Evolutionary conservation across 1,140 invertebrate genomes (phyloP).

Genomic region (Drosophila bipectinata): DNA sequence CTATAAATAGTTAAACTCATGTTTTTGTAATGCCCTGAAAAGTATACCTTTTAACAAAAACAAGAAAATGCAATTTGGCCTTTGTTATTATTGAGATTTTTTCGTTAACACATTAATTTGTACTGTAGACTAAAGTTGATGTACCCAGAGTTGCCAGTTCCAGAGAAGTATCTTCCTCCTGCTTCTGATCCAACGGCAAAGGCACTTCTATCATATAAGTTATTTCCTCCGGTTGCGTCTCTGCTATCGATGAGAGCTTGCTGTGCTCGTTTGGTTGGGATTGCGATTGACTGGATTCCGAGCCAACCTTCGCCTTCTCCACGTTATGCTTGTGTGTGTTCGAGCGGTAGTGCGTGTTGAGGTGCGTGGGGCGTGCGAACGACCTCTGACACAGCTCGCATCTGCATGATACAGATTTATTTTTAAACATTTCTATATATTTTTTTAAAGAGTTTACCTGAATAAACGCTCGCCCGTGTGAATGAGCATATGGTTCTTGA

Average conservation of each 20-base stretch:
- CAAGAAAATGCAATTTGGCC: constrained; percentile 14
- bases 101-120: constrained; percentile 15
- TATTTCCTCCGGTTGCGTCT: constrained; percentile 2
- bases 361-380: constrained; percentile 59
- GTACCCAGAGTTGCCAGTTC: constrained; percentile 15
- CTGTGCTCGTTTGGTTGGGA: constrained; percentile 9
- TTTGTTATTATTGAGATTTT: constrained; percentile 5
- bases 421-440: not conserved
- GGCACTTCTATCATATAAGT: constrained; percentile 34
- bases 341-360: constrained; percentile 66
- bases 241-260: not conserved
- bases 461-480: constrained; percentile 71
- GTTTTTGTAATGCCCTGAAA: no score
- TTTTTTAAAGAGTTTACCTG: constrained; percentile 23
- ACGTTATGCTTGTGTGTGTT: constrained; percentile 69
- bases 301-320: constrained; percentile 39
- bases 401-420: constrained; percentile 21
- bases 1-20: not conserved
- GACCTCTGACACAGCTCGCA: constrained; percentile 66
- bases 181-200: constrained; percentile 24
- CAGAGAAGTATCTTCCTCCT: constrained; percentile 19
- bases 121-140: constrained; percentile 27
- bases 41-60: not conserved
- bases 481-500: constrained; percentile 72
- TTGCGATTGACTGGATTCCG: not conserved